Evolutionary conservation across 2,797 vertebrate genomes (phyloP).

Genomic region (Simalia tracyae): DNA sequence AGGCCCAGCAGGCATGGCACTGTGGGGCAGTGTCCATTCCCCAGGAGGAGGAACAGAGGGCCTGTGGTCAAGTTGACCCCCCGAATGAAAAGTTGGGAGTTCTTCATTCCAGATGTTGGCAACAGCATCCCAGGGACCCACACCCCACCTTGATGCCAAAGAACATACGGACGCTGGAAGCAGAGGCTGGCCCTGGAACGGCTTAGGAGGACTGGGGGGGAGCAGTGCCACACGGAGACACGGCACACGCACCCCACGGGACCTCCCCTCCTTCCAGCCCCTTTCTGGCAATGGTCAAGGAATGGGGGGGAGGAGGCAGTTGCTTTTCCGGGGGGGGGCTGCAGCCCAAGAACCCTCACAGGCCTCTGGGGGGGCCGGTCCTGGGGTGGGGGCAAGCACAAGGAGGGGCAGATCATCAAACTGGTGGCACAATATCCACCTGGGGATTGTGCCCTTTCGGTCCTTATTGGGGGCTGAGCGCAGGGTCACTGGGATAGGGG

Average conservation of each 20-base stretch:
- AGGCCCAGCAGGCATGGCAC: too few relatives aligned
- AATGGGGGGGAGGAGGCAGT: background rate
- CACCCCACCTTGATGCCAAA: too few relatives aligned
- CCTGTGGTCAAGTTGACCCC: background rate
- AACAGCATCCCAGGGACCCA: too few relatives aligned
- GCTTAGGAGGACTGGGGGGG: background rate
- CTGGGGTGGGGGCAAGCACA: too few relatives aligned
- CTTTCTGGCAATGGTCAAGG: background rate
- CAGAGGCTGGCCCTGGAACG: too few relatives aligned
- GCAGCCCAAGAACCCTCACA: background rate
- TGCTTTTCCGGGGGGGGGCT: background rate
- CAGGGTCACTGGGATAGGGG: background rate
- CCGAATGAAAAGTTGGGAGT: background rate
- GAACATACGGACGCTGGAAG: background rate
- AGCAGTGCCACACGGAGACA: background rate
- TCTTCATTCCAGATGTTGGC: too few relatives aligned
- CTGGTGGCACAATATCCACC: too few relatives aligned
- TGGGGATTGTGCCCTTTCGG: background rate
- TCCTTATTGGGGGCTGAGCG: background rate
- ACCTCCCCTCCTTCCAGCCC: background rate
- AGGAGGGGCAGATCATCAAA: too few relatives aligned
- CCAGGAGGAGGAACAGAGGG: background rate
- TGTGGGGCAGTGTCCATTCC: background rate
- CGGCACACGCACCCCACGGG: background rate
- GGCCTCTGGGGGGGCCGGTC: rapidly evolving